Conservation (phyloP, 2,888 invertebrate species). For the Oscheius sp. region DNA sequence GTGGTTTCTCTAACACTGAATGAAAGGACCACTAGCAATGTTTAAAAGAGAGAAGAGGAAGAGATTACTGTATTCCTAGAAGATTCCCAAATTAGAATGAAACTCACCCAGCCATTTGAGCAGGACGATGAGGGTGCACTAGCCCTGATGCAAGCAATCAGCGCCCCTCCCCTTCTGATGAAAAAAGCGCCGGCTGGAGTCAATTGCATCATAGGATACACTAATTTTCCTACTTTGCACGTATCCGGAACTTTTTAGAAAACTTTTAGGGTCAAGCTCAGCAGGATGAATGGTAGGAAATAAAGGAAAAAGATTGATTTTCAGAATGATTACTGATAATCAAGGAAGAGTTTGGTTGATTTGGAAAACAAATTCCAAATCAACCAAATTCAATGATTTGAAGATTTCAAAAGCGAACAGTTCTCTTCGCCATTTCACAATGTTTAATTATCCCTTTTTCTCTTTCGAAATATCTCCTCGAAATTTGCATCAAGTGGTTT, state of each 20-base stretch:
- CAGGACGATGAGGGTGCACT: not conserved
- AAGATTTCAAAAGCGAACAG: too few species aligned
- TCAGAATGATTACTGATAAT: too few species aligned
- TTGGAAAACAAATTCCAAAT: too few species aligned
- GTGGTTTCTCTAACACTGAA: not conserved
- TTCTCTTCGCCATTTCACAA: too few species aligned
- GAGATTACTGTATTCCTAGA: not conserved
- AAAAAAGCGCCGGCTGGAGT: not conserved
- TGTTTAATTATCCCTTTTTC: too few species aligned
- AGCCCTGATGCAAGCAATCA: constrained; percentile 15
- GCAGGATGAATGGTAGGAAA: too few species aligned
- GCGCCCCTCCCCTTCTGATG: not conserved
- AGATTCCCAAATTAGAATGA: not conserved
- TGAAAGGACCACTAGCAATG: not conserved
- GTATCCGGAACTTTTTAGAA: not conserved
- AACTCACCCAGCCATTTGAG: constrained; percentile 6
- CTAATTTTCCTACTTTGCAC: not conserved
- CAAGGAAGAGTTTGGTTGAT: too few species aligned
- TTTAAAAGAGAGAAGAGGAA: not conserved
- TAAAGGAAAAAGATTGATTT: too few species aligned
- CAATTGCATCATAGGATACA: constrained; percentile 9
- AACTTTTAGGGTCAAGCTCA: too few species aligned
- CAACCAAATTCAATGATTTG: too few species aligned
- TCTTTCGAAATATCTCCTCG: too few species aligned
- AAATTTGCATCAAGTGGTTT: too few species aligned